These are phyloP conservation scores for Corythornis cristatus DNA, from an alignment of 2,113 vertebrate genomes.

Conservation along the genomic window DNA sequence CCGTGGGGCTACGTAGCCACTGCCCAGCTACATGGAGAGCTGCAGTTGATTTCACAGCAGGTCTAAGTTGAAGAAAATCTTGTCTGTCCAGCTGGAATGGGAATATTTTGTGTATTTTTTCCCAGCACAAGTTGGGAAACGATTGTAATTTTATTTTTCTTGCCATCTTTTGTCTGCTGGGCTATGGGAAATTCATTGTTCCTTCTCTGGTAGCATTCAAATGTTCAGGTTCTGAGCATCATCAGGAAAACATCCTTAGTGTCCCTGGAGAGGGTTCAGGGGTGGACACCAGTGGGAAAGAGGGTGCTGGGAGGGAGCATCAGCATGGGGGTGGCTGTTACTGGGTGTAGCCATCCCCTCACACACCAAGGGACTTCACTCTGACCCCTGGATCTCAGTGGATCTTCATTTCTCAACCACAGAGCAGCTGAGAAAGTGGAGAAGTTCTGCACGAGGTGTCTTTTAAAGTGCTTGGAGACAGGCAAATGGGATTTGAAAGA, in stretches of 20 bases:
- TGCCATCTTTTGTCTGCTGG: neutral
- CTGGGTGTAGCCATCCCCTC: neutral
- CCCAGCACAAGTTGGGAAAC: neutral
- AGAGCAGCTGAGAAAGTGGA: neutral
- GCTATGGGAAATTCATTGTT: neutral
- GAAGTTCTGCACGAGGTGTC: accelerated
- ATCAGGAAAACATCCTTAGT: neutral
- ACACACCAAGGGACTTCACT: neutral
- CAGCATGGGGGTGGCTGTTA: neutral
- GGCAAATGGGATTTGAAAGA: neutral
- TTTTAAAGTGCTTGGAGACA: neutral
- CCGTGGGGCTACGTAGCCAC: accelerated
- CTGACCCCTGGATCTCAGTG: neutral
- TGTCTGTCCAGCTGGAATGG: neutral
- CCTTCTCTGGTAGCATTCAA: neutral
- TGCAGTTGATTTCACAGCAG: neutral
- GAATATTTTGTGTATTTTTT: neutral
- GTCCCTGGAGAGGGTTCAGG: neutral
- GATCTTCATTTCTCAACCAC: neutral
- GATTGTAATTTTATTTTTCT: neutral
- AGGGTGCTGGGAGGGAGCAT: neutral
- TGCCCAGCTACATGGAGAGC: neutral
- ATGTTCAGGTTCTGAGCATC: neutral
- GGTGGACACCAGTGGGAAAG: neutral
- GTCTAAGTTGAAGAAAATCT: neutral